Base-by-base conservation (phyloP, 2,113 vertebrate species). In the Panurus biarmicus region DNA sequence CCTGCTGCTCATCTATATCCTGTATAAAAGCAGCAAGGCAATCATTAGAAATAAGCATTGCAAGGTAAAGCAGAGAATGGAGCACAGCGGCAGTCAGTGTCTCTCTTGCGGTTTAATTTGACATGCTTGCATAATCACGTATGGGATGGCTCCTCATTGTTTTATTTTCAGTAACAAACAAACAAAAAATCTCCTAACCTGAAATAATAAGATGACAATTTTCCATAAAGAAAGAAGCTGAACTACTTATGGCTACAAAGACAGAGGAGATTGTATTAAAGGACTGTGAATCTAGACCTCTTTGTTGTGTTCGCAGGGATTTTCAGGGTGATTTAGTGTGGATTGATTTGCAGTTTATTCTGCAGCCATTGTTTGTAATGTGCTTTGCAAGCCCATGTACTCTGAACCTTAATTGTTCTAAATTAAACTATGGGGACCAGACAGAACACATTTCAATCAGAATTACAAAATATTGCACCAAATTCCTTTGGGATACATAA, bases 261-360 rank as follows among this genome's bases (percentile, higher is more conserved):
- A 91, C 82, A 85, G 92, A 74, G 56, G 73, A 93, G 84, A 92
- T 94, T 94, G 82, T 82, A 91, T 79, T 89, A 97, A 97, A 94
- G 84, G 92, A 88, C 93, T 96, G 89, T 83, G 96, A 92, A 90
- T 96, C 31, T 40, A 60, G 94, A 91, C 71, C 89, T 94, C 96
- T 98, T 96, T 97, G 95, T 94, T 96, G 96, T 81, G 69, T 96
- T 97, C 91, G 91, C 94, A 93, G 95, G 95, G 96, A 97, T 97
- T 97, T 98, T 97, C 97, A 97, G 96, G 93, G 96, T 98, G 97
- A 97, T 98, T 98, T 98, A 98, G 96, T 97, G 96, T 95, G 95
- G 97, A 98, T 97, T 98, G 98, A 98, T 98, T 97, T 97, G 97
- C 96, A 97, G 97, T 98, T 98, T 97, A 97, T 97, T 98, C 96